Percentiles rank a stretch among this genome's conserved stretches.
Evolutionary conservation across 1,140 invertebrate species (phyloP).

Genomic region (Scylla paramamosain): DNA sequence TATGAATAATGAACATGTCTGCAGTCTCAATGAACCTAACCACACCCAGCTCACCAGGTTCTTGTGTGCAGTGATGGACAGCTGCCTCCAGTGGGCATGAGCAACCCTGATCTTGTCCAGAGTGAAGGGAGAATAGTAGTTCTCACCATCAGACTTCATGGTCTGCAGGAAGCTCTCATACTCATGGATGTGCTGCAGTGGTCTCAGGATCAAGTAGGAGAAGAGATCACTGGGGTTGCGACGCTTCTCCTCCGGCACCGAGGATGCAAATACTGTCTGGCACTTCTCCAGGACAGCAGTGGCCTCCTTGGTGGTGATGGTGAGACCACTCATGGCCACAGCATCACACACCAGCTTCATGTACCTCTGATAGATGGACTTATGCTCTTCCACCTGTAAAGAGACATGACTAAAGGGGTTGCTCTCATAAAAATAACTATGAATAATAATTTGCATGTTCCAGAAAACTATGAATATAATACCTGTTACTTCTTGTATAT

Average conservation of each 20-base stretch:
- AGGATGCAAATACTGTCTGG: slow-evolving; percentile 31
- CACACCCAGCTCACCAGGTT: slow-evolving; percentile 78
- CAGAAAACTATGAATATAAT: neutral
- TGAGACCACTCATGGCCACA: slow-evolving; percentile 87
- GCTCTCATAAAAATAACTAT: slow-evolving; percentile 80
- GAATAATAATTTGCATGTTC: no score
- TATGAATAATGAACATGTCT: no score
- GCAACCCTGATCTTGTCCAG: slow-evolving; percentile 77
- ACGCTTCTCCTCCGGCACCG: slow-evolving; percentile 50
- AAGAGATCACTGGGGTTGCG: slow-evolving; percentile 42
- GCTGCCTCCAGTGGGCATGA: slow-evolving; percentile 83
- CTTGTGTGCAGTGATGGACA: slow-evolving; percentile 84
- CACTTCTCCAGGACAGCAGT: slow-evolving; percentile 75
- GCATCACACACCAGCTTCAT: slow-evolving; percentile 87
- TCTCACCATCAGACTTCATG: slow-evolving; percentile 60
- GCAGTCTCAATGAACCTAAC: no score
- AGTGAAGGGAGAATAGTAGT: slow-evolving; percentile 69
- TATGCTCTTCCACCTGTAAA: slow-evolving; percentile 89
- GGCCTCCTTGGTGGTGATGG: slow-evolving; percentile 82
- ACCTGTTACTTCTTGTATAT: neutral
- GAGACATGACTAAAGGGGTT: slow-evolving; percentile 88
- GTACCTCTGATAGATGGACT: slow-evolving; percentile 87
- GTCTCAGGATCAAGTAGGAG: slow-evolving; percentile 66
- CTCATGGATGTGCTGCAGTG: slow-evolving; percentile 68
- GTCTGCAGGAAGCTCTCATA: slow-evolving; percentile 62